Conservation (phyloP, 2,888 invertebrate species). For the Hydriomena furcata region DNA sequence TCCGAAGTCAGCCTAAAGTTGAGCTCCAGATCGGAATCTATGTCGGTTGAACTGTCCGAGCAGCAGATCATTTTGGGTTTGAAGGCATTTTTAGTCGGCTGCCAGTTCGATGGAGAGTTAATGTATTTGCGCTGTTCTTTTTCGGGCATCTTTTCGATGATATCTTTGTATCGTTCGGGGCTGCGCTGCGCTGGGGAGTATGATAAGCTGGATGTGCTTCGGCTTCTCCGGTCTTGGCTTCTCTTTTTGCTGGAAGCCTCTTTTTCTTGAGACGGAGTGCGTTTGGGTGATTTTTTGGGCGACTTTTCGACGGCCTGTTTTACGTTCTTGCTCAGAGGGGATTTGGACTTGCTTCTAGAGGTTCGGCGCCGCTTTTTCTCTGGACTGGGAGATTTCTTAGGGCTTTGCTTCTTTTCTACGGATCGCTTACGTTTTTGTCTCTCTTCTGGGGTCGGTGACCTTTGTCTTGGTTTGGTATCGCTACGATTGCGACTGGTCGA, state of each 20-base stretch:
- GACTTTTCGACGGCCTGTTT: conserved; percentile 52
- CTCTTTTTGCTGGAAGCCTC: conserved; percentile 47
- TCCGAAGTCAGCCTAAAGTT: conserved; percentile 80
- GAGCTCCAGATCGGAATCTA: conserved; percentile 34
- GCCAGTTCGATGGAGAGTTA: conserved; percentile 67
- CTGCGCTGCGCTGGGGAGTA: conserved; percentile 88
- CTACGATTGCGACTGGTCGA: conserved; percentile 2
- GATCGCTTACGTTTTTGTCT: conserved; percentile 22
- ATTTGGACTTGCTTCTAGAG: conserved; percentile 55
- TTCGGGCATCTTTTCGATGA: conserved; percentile 82
- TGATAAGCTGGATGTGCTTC: conserved; percentile 84
- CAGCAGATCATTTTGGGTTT: conserved; percentile 80
- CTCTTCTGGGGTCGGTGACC: conserved; percentile 14
- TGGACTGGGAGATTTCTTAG: conserved; percentile 50
- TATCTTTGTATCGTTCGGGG: conserved; percentile 87
- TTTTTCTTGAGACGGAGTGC: conserved; percentile 45
- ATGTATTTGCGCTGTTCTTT: conserved; percentile 81
- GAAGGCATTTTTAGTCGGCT: conserved; percentile 58
- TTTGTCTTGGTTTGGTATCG: conserved; percentile 5
- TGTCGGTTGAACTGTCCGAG: conserved; percentile 81
- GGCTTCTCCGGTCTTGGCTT: conserved; percentile 61
- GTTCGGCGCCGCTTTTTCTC: conserved; percentile 39
- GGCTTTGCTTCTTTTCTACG: conserved; percentile 14
- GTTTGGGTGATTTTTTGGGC: conserved; percentile 49
- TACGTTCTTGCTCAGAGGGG: conserved; percentile 52